Percentiles rank a stretch among this genome's conserved stretches.
phyloP scores from a whole-genome alignment of 1,140 invertebrate genomes.

The Mycetomoellerius zeteki region DNA sequence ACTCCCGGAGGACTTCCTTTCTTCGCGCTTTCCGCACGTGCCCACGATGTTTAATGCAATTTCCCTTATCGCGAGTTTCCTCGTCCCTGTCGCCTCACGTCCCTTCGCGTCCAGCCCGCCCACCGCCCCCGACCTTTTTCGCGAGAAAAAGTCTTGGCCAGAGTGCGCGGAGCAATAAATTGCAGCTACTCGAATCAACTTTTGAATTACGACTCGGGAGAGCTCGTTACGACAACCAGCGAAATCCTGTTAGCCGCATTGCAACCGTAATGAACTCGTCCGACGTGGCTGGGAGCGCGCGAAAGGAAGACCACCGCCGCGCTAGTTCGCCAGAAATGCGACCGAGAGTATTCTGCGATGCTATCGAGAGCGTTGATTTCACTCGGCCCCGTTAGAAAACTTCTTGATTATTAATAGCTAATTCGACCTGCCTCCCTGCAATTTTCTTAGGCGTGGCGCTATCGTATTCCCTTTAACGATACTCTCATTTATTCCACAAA shows the following conservation, averaged over 20 bases:
- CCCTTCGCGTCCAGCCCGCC: not conserved
- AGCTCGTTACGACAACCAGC: slow-evolving; percentile 65
- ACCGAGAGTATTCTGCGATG: not conserved
- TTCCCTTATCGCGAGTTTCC: slow-evolving; percentile 44
- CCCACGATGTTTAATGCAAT: slow-evolving; percentile 68
- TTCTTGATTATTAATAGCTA: slow-evolving; percentile 44
- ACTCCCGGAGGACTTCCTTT: slow-evolving; percentile 41
- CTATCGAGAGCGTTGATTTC: slow-evolving; percentile 42
- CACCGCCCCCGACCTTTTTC: not conserved
- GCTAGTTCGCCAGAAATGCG: not conserved
- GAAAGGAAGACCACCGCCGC: slow-evolving; percentile 38
- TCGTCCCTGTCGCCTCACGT: not conserved
- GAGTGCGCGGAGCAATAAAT: slow-evolving; percentile 50
- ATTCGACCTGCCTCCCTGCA: slow-evolving; percentile 19
- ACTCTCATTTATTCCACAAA: slow-evolving; percentile 19
- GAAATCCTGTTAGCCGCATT: slow-evolving; percentile 71
- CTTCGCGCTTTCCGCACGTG: slow-evolving; percentile 54
- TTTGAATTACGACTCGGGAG: slow-evolving; percentile 71
- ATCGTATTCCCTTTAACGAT: slow-evolving; percentile 18
- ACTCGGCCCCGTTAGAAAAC: slow-evolving; percentile 29
- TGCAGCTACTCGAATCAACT: slow-evolving; percentile 73
- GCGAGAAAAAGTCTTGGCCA: slow-evolving; percentile 41
- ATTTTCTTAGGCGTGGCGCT: not conserved
- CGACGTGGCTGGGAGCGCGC: slow-evolving; percentile 42
- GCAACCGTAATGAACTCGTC: slow-evolving; percentile 73